phyloP scores from a whole-genome alignment of 2,888 invertebrate species.

The Pterobdella sp. region DNA sequence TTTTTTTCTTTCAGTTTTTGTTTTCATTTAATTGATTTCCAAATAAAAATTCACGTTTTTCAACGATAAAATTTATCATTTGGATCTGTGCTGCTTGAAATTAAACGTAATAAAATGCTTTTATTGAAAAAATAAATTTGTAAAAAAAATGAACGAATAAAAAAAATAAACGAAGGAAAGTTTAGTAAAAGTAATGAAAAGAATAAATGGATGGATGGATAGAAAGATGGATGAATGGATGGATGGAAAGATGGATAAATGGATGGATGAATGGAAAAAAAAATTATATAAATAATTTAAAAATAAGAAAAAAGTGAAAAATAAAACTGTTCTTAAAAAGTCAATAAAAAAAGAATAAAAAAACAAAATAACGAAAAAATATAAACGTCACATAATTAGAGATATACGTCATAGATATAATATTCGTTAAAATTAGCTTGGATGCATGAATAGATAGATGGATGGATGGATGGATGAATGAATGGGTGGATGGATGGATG shows the following conservation, averaged over 20 bases:
- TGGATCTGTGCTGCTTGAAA: too few relatives aligned
- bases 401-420: neutral
- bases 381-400: neutral
- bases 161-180: slow-evolving; percentile 8
- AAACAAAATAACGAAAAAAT: neutral
- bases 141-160: neutral
- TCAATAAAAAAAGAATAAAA: neutral
- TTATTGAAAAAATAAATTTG: neutral
- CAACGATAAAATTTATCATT: too few relatives aligned
- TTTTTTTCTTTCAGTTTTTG: too few relatives aligned
- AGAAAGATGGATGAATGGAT: slow-evolving; percentile 1
- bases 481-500: too few relatives aligned
- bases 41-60: too few relatives aligned
- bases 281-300: neutral
- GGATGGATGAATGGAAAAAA: neutral
- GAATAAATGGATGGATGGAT: too few relatives aligned
- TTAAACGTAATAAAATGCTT: too few relatives aligned
- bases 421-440: neutral
- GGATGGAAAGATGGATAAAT: neutral
- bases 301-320: neutral
- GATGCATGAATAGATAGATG: neutral
- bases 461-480: neutral
- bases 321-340: neutral
- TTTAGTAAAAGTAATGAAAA: neutral
- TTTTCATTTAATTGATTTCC: too few relatives aligned